Evolutionary conservation across 2,797 vertebrate genomes (phyloP).

Genomic region (Onychomys arenicola): DNA sequence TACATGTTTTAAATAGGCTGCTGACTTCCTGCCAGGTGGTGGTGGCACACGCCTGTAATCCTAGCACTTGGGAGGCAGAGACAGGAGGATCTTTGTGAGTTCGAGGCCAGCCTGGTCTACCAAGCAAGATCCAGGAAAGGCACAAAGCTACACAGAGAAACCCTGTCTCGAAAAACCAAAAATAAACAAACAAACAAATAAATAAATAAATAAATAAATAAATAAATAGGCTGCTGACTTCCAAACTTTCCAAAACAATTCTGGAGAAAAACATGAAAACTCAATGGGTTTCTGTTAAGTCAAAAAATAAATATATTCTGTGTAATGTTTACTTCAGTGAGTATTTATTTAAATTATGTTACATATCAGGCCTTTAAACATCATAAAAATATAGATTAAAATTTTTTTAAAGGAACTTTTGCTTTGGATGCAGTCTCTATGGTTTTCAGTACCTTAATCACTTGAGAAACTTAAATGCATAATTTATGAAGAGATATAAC

Average conservation of each 20-base stretch:
- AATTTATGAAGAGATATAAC: not conserved
- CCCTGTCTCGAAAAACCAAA: too few relatives aligned
- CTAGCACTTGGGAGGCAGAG: too few relatives aligned
- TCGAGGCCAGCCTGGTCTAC: too few relatives aligned
- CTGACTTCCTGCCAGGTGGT: too few relatives aligned
- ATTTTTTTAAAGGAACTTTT: not conserved
- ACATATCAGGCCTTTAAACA: not conserved
- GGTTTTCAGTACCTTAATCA: not conserved
- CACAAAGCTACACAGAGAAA: too few relatives aligned
- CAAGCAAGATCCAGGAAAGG: too few relatives aligned
- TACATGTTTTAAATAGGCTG: not conserved
- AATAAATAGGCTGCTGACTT: not conserved
- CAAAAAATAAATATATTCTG: not conserved
- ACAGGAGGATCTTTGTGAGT: too few relatives aligned
- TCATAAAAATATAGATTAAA: not conserved
- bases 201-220: too few relatives aligned
- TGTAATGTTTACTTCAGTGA: not conserved
- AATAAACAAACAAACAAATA: too few relatives aligned
- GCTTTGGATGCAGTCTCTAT: not conserved
- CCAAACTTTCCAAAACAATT: constrained; percentile 31
- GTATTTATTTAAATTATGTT: not conserved
- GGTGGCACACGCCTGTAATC: too few relatives aligned
- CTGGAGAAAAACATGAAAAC: not conserved
- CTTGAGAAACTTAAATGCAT: not conserved
- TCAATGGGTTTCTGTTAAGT: not conserved